Evolutionary conservation across 2,113 vertebrate genomes (phyloP), one percentile per base, ranked within the genome.

Genomic region (Etheostoma spectabile): DNA sequence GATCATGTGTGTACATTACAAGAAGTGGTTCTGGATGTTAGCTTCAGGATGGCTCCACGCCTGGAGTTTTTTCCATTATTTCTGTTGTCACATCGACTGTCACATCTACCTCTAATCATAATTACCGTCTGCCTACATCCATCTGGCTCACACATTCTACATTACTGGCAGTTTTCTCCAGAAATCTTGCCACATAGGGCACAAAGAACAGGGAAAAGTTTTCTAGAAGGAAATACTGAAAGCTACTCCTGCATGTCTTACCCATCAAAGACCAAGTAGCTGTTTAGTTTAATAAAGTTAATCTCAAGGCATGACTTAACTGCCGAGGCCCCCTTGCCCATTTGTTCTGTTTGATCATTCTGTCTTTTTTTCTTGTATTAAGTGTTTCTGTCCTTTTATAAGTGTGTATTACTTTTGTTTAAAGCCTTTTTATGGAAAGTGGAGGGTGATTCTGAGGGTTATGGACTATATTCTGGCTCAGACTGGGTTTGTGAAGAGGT

Each of bases 401-500:
- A 71, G 62, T 77, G 33, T 80, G 65, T 27, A 27, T 16, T 71
- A 4, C 11, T 70, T 77, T 77, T 69, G 45, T 67, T 81, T 22
- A 14, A 78, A 67, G 14, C 48, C 49, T 72, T 42, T 82, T 61
- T 35, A 68, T 24, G 21, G 68, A 80, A 71, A 16, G 68, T n/a
- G 8, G 61, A 52, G 19, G 53, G 63, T 62, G 46, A 53, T 69
- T 81, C 18, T 77, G 24, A 57, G 83, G 68, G 46, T 65, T 74
- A 48, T 78, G 75, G 74, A 86, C 82, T 94, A 76, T 91, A 86
- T 92, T 92, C 93, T 89, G 89, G 84, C 84, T 92, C 89, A 93
- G 93, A 95, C 94, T 94, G 94, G 92, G 88, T 89, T 80, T 81
- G 74, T 86, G 81, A 81, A 22, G 67, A 87, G 69, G 57, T 84